A percentile compares a stretch with the other conserved stretches of the same genome.
Conservation (phyloP, 2,888 invertebrate species). For the Dioctria linearis region DNA sequence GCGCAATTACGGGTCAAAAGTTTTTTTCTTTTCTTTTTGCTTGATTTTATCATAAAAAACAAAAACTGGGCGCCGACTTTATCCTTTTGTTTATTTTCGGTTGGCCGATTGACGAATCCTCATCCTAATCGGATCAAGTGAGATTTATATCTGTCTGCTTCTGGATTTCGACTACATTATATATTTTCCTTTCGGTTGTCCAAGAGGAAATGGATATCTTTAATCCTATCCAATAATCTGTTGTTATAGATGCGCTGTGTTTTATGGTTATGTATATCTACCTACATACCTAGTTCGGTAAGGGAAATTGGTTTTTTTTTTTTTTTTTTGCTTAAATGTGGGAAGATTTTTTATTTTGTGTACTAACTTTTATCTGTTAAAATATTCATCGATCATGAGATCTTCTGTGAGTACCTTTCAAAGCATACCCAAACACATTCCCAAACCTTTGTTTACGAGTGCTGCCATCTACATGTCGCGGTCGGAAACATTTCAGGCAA, state of each 20-base stretch:
- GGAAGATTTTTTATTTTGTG: too few relatives aligned
- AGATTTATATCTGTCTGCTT: slow-evolving; percentile 51
- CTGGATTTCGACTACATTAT: slow-evolving; percentile 32
- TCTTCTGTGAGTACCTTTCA: too few relatives aligned
- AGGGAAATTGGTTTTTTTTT: too few relatives aligned
- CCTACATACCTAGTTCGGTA: too few relatives aligned
- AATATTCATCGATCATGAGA: too few relatives aligned
- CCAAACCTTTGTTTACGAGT: too few relatives aligned
- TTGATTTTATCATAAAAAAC: slow-evolving; percentile 54
- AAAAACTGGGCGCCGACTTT: slow-evolving; percentile 32
- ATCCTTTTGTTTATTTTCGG: slow-evolving; percentile 52
- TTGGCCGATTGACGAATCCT: slow-evolving; percentile 28
- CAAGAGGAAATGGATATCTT: slow-evolving; percentile 55
- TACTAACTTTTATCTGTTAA: too few relatives aligned
- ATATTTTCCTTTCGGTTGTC: neutral
- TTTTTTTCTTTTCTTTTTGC: neutral
- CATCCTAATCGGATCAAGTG: slow-evolving; percentile 39
- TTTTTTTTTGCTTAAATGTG: too few relatives aligned
- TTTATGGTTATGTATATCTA: neutral
- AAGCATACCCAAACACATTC: too few relatives aligned
- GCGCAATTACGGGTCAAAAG: slow-evolving; percentile 53
- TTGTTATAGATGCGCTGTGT: slow-evolving; percentile 16
- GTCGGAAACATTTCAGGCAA: too few relatives aligned
- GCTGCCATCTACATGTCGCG: too few relatives aligned
- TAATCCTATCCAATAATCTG: slow-evolving; percentile 53